phyloP scores from a whole-genome alignment of 2,797 vertebrate genomes.

The Erpetoichthys calabaricus region DNA sequence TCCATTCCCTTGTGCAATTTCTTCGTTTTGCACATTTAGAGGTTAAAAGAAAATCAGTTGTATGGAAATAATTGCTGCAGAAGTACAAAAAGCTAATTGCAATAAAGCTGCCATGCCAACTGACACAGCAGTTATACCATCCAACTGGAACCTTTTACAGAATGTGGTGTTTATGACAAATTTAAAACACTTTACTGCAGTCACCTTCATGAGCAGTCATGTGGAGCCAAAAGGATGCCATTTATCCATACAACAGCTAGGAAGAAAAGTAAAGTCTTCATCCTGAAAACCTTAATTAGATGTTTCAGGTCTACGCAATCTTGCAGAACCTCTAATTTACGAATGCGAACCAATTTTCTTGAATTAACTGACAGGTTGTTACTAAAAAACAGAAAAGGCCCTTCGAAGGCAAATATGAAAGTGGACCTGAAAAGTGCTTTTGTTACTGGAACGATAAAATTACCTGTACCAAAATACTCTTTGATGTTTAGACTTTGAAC shows the following conservation, averaged over 20 bases:
- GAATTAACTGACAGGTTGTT: slow-evolving; percentile 29
- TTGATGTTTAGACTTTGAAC: no score
- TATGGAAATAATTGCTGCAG: slow-evolving; percentile 1
- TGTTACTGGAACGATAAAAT: background rate
- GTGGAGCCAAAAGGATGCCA: slow-evolving; percentile 35
- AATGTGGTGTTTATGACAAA: slow-evolving; percentile 40
- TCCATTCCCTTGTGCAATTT: background rate
- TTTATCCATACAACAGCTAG: slow-evolving; percentile 25
- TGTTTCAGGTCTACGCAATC: slow-evolving; percentile 33
- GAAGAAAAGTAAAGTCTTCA: slow-evolving; percentile 28
- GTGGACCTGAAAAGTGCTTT: background rate
- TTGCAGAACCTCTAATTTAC: slow-evolving; percentile 39
- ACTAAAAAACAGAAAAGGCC: slow-evolving; percentile 23
- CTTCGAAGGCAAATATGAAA: background rate
- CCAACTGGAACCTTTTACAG: slow-evolving; percentile 35
- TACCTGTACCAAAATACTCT: background rate
- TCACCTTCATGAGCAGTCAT: slow-evolving; percentile 35
- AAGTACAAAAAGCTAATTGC: background rate
- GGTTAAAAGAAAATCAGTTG: background rate
- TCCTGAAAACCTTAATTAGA: slow-evolving; percentile 46
- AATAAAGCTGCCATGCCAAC: background rate
- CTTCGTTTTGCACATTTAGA: background rate
- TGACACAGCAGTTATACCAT: slow-evolving; percentile 21
- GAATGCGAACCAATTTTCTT: slow-evolving; percentile 33
- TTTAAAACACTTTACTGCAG: slow-evolving; percentile 43